A percentile compares a stretch with the other conserved stretches of the same genome.
phyloP scores from a whole-genome alignment of 64 coral and sea anemone species.

The Actinia equina region DNA sequence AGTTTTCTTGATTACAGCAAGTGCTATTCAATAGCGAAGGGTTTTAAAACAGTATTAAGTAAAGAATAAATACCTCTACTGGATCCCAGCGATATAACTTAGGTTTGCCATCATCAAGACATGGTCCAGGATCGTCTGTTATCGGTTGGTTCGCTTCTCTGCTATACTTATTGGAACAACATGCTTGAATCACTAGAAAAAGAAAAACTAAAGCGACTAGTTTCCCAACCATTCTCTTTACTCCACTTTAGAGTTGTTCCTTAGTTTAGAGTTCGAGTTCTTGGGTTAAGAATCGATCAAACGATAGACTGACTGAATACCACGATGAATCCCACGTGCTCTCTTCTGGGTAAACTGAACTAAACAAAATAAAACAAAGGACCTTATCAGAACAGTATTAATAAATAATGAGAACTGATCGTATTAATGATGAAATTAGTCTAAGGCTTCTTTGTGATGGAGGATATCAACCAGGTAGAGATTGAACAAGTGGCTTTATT shows the following conservation, averaged over 20 bases:
- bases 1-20: too few relatives aligned
- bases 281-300: background rate
- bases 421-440: background rate
- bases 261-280: background rate
- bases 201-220: background rate
- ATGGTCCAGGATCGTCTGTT: conserved; percentile 26
- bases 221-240: background rate
- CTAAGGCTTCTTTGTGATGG: background rate
- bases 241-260: background rate
- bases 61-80: conserved; percentile 11
- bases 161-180: conserved; percentile 40
- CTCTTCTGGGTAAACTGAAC: background rate
- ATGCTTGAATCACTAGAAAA: background rate
- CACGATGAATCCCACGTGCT: background rate
- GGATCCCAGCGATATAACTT: conserved; percentile 55
- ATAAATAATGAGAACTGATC: background rate
- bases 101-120: conserved; percentile 36
- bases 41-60: background rate
- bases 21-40: too few relatives aligned
- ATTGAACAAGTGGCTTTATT: background rate
- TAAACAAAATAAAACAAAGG: background rate
- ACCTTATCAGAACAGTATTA: background rate
- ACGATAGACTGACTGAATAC: background rate
- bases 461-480: background rate
- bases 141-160: background rate